Evolutionary conservation across 1,140 invertebrate genomes (phyloP).

Genomic region (Hormaphis cornu): DNA sequence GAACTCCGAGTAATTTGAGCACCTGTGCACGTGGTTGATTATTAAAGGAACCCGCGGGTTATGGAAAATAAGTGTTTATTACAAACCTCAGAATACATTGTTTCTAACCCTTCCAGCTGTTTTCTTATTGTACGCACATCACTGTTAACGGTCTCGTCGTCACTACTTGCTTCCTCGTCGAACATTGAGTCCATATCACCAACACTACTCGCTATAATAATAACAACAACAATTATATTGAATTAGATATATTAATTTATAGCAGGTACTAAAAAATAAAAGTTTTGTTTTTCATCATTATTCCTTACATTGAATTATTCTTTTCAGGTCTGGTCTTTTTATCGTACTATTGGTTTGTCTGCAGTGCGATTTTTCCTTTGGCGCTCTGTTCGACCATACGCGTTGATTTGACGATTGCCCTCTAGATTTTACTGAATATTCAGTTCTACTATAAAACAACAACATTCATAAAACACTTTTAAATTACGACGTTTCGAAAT

Average conservation of each 20-base stretch:
- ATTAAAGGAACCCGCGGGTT: not conserved
- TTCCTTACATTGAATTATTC: slow-evolving; percentile 14
- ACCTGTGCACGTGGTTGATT: slow-evolving; percentile 47
- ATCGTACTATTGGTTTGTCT: not conserved
- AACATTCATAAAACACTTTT: not conserved
- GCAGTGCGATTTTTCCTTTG: slow-evolving; percentile 10
- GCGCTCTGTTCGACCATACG: not conserved
- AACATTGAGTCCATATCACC: slow-evolving; percentile 73
- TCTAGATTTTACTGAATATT: slow-evolving; percentile 21
- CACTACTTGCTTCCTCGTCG: slow-evolving; percentile 54
- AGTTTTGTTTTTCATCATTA: not conserved
- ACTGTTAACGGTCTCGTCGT: slow-evolving; percentile 60
- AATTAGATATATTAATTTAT: not conserved
- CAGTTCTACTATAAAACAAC: not conserved
- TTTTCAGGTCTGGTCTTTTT: slow-evolving; percentile 15
- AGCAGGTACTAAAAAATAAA: not conserved
- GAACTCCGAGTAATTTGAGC: slow-evolving; percentile 65
- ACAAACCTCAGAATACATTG: slow-evolving; percentile 70
- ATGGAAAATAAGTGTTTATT: not conserved
- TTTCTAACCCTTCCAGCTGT: slow-evolving; percentile 75
- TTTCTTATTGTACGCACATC: slow-evolving; percentile 57
- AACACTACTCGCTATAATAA: slow-evolving; percentile 40
- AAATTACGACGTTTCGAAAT: not conserved
- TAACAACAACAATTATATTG: too few relatives aligned
- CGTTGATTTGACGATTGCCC: slow-evolving; percentile 16